A percentile compares a stretch with the other conserved stretches of the same genome.
Conservation (phyloP, 1,140 invertebrate genomes). For the Cylas formicarius region DNA sequence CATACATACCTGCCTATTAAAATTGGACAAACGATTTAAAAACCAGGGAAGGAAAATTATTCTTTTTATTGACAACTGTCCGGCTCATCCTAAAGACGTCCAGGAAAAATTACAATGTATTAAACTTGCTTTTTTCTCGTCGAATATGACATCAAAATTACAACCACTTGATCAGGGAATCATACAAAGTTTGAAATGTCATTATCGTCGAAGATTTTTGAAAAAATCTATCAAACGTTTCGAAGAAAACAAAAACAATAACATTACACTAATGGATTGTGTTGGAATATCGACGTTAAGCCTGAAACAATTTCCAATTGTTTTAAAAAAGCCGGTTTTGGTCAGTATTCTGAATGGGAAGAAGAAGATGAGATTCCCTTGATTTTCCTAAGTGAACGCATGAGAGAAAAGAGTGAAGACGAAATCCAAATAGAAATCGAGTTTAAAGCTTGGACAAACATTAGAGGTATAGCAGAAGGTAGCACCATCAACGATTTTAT, state of each 20-base stretch:
- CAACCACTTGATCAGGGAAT: conserved; percentile 21
- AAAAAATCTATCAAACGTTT: conserved; percentile 16
- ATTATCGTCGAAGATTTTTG: conserved; percentile 23
- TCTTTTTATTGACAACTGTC: conserved; percentile 46
- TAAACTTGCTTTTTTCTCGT: conserved; percentile 19
- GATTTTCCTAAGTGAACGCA: conserved; percentile 16
- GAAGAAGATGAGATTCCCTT: conserved; percentile 21
- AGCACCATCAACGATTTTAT: too few relatives aligned
- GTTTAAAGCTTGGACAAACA: too few relatives aligned
- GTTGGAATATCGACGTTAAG: conserved; percentile 20
- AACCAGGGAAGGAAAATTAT: conserved; percentile 42
- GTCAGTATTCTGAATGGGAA: conserved; percentile 16
- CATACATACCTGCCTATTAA: conserved; percentile 36
- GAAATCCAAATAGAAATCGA: too few relatives aligned
- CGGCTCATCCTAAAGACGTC: conserved; percentile 30
- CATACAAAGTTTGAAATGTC: conserved; percentile 23
- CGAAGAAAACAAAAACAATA: conserved; percentile 17
- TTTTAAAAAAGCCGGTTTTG: conserved; percentile 22
- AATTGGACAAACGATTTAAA: conserved; percentile 36
- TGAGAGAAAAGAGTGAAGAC: too few relatives aligned
- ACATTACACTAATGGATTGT: conserved; percentile 19
- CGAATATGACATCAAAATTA: conserved; percentile 20
- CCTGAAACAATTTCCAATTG: conserved; percentile 23
- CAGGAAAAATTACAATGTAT: conserved; percentile 25
- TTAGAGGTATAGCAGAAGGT: too few relatives aligned